Base-by-base conservation (phyloP, 1,140 invertebrate species). In the Odontomachus brunneus region DNA sequence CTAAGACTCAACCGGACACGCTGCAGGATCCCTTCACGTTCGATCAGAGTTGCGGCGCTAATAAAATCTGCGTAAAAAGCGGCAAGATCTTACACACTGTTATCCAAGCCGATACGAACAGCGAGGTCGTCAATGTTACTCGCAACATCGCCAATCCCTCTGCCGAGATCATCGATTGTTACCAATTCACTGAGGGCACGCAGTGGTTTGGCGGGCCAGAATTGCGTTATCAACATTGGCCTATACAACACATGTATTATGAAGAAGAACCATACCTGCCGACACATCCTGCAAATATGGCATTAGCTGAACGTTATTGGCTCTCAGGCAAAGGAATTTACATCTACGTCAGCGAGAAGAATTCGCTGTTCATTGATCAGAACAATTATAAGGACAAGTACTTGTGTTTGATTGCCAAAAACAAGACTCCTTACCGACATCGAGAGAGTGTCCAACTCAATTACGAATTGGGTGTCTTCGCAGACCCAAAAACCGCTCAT, bases 261-360 rank as follows among this genome's bases (percentile, higher is more conserved):
- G 92, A 93, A 0, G 95, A 96, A 63, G 95, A 95, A 86, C 94
- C 96, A 0, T 96, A 96, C 86, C 82, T 96, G 17, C 95, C 95
- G 19, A 96, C 96, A 62, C 96, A 96, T 88, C 93, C 93, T 5
- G 93, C 95, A 62, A 96, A 96, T 91, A 95, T 95, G 89, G 96
- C 95, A 5, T 92, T 97, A 0, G 93, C 96, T 0, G 97, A 97
- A 88, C 96, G 96, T 3, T 97, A 97, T 88, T 98, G 97, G 97
- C 90, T 97, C 1, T 96, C 95, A 69, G 96, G 96, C 17, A 93
- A 95, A 66, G 97, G 97, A 3, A 91, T 95, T 57, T 96, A 95
- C 83, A 94, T 97, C 29, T 95, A 94, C 85, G 95, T 97, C 5
- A 94, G 96, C 62, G 94, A 95, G 48, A 94, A 93, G 48, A 95